A percentile compares a stretch with the other conserved stretches of the same genome.
Evolutionary conservation across 2,113 vertebrate species (phyloP).

Genomic region (Phrynosoma blainvillii): DNA sequence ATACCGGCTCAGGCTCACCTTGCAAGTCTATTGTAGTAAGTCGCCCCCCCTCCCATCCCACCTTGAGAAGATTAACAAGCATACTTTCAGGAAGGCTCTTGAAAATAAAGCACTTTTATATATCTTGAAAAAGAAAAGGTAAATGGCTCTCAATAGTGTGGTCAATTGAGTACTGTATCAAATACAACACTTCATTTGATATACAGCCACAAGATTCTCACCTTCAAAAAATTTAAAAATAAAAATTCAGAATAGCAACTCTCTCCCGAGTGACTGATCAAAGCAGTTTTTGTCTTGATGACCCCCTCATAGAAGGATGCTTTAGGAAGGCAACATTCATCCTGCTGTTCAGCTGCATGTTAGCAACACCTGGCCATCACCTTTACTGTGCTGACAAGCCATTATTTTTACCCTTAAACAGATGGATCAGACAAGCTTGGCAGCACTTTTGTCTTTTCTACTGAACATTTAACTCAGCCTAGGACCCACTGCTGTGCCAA

Average conservation of each 20-base stretch:
- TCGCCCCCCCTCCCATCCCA: neutral
- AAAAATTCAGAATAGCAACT: neutral
- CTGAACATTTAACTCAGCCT: neutral
- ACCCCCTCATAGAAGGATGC: slow-evolving; percentile 10
- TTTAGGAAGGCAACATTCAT: slow-evolving; percentile 5
- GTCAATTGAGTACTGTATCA: neutral
- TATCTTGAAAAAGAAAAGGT: slow-evolving; percentile 4
- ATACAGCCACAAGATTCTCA: neutral
- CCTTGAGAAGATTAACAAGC: slow-evolving; percentile 7
- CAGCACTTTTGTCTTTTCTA: neutral
- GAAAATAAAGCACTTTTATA: slow-evolving; percentile 7
- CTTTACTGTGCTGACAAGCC: neutral
- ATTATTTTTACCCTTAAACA: slow-evolving; percentile 22
- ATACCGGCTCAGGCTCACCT: neutral
- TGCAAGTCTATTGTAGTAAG: neutral
- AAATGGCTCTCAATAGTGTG: neutral
- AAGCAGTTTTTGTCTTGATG: slow-evolving; percentile 5
- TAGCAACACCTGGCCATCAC: neutral
- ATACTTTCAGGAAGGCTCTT: neutral
- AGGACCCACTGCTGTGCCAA: neutral
- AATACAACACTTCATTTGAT: slow-evolving; percentile 3
- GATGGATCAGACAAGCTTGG: slow-evolving; percentile 27
- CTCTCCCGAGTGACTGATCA: slow-evolving; percentile 6
- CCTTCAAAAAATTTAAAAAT: slow-evolving; percentile 12
- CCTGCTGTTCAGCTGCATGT: slow-evolving; percentile 5